These are phyloP conservation scores for Bos indicus DNA, from an alignment of 2,113 vertebrate species.

Conservation along the genomic window DNA sequence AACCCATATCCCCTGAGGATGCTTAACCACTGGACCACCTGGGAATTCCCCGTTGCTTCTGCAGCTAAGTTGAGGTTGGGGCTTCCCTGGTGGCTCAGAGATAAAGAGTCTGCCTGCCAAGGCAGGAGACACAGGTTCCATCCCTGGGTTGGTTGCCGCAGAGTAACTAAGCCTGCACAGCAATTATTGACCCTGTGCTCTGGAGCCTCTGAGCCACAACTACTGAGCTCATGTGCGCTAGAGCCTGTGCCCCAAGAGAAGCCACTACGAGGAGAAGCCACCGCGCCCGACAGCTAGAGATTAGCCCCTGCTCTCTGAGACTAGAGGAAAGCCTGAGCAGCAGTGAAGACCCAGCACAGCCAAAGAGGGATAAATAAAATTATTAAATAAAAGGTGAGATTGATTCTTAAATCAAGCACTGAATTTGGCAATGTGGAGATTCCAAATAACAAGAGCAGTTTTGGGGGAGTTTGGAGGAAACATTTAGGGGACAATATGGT, in stretches of 20 bases:
- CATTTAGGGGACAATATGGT: not conserved
- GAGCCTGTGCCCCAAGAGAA: not conserved
- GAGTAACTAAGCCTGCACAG: not conserved
- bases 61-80: not conserved
- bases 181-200: not conserved
- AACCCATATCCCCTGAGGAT: accelerated
- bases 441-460: not conserved
- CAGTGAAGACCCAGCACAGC: not conserved
- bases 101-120: not conserved
- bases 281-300: not conserved
- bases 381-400: not conserved
- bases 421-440: not conserved
- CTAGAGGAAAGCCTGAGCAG: not conserved
- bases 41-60: not conserved
- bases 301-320: not conserved
- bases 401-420: not conserved
- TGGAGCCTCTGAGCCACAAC: accelerated
- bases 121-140: not conserved
- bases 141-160: not conserved
- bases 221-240: accelerated
- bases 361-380: not conserved
- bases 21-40: not conserved
- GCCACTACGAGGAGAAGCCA: not conserved
- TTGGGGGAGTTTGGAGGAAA: not conserved
- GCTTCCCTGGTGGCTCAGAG: not conserved